Conservation (phyloP, 2,888 invertebrate genomes). For the Actias luna region DNA sequence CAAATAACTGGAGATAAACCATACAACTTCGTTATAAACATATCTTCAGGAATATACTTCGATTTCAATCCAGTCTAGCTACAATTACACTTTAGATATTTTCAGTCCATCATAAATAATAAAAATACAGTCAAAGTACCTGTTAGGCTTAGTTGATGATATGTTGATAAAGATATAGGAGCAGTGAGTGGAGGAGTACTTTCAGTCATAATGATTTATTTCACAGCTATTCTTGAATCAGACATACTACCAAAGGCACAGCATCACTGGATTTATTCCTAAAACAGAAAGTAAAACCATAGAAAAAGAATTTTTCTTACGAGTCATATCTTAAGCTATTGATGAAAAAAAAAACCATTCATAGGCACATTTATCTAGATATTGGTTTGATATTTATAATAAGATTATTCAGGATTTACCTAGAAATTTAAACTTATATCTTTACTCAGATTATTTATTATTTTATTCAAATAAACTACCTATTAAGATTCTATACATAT, state of each 20-base stretch:
- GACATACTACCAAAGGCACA: conserved; percentile 31
- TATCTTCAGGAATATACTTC: not conserved
- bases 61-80: not conserved
- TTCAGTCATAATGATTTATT: conserved; percentile 68
- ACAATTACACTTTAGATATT: not conserved
- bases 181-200: conserved; percentile 63
- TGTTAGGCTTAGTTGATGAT: conserved; percentile 75
- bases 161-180: conserved; percentile 72
- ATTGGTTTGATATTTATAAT: not conserved
- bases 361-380: not conserved
- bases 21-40: no score
- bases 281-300: conserved; percentile 5
- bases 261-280: conserved; percentile 21
- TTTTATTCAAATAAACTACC: no score
- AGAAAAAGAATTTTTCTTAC: not conserved
- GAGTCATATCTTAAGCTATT: not conserved
- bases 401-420: not conserved
- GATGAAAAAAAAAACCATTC: not conserved
- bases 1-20: no score
- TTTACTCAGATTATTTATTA: not conserved
- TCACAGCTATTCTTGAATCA: conserved; percentile 45
- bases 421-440: not conserved
- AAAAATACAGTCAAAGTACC: conserved; percentile 41
- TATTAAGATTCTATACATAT: no score
- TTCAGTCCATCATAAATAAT: not conserved